Conservation (phyloP, 2,113 vertebrate species). For the Oreochromis niloticus region DNA sequence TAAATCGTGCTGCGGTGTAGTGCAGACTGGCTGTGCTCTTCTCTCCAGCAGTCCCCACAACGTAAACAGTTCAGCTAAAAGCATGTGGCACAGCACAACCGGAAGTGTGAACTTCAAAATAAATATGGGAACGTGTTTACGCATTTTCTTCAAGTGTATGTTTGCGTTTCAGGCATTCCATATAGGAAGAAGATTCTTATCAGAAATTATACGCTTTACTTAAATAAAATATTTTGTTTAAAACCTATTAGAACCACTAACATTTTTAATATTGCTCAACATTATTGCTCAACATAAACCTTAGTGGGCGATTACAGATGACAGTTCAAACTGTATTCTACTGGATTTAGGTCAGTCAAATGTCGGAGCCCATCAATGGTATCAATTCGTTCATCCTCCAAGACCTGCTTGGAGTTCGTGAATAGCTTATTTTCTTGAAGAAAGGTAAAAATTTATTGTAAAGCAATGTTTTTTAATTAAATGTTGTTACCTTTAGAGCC, state of each 20-base stretch:
- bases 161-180: neutral
- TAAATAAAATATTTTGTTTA: neutral
- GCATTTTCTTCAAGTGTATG: neutral
- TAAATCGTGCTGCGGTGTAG: neutral
- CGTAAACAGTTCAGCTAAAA: constrained; percentile 2
- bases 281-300: neutral
- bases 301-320: neutral
- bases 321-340: neutral
- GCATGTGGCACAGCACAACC: neutral
- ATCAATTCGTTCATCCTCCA: neutral
- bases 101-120: constrained; percentile 22
- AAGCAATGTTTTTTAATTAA: neutral
- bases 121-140: neutral
- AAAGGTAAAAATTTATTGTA: neutral
- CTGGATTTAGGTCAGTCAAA: neutral
- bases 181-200: neutral
- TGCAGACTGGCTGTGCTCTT: neutral
- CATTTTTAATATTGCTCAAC: neutral
- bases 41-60: neutral
- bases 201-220: neutral
- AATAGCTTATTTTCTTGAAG: neutral
- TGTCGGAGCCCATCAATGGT: neutral
- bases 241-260: neutral
- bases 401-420: neutral
- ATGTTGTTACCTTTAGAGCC: neutral